Base-by-base conservation (phyloP, 2,797 vertebrate genomes). In the Varecia variegata region DNA sequence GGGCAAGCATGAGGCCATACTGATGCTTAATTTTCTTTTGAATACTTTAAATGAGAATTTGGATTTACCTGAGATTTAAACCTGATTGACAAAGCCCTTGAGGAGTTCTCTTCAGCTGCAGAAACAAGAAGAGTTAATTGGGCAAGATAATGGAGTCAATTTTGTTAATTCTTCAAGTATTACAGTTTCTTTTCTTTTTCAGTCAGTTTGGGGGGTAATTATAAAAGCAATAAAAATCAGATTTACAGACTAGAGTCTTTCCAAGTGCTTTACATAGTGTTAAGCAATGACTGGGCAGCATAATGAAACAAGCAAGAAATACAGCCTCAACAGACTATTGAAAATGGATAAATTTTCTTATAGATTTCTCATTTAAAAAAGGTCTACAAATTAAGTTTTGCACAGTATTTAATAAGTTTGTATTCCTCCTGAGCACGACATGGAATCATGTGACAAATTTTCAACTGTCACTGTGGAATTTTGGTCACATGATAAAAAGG, bases 121-220 rank as follows among this genome's bases (percentile, higher is more conserved):
- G 92, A 96, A 96, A 94, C 71, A 90, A 96, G 90, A 96, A 91
- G 92, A 97, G 93, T 97, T 96, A 96, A 97, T 94, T 97, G 96
- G 90, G 95, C 94, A 97, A 95, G 94, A 98, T 96, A 98, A 97
- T 97, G 74, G 92, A 96, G 94, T 96, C 95, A 93, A 94, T 97
- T 97, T 94, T 97, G 97, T 91, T 97, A 95, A 97, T 97, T 97
- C 93, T 93, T 92, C 89, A 96, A 95, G 88, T 91, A 94, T 87
- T 93, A 96, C 56, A 89, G 80, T 96, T 96, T 97, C 88, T 95
- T 97, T 97, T 95, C 79, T 92, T 95, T 89, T 83, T 70, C 67
- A 88, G 90, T 84, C 89, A 95, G 71, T 91, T 91, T 91, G 60
- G 60, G 47, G 52, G 71, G 43, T 94, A 95, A 97, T 97, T 96